Evolutionary conservation across 2,797 vertebrate genomes (phyloP), one percentile per base, ranked within the genome.

Genomic region (Sebastes baramenuke): DNA sequence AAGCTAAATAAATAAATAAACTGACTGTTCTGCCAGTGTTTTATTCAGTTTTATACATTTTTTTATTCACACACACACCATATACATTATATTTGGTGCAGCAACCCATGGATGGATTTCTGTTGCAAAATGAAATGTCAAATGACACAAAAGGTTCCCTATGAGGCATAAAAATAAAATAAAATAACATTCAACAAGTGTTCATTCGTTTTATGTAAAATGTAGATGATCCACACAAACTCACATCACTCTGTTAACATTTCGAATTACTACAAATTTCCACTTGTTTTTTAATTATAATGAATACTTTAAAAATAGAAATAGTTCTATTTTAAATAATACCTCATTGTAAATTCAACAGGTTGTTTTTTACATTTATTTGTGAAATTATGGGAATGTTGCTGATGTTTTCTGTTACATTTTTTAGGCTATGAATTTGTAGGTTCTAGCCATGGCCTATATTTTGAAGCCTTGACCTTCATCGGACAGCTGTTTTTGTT

Each of bases 401-500:
- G 8, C 2, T 27, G 14, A 18, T 13, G 22, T 65, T 56, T 65
- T 8, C 20, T 22, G 12, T 27, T 5, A 8, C 27, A 6, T 46
- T 56, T 2, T 65, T 58, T 29, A 14, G 10, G 27, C 8, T 12
- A 38, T 56, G 18, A 52, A 11, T 13, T 25, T 56, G 13, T 36
- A 46, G 29, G 29, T 58, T 7, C 0, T 14, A 42, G 38, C 5
- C 0, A 42, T 14, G 0, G 38, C 5, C 38, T 34, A 12, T 42
- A 42, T 42, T 42, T 0, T 34, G 34, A 34, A 34, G 34, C 34
- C 34, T 36, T 36, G 11, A 36, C 34, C 34, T 36, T 36, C 34
- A 36, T 36, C 11, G 0, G 34, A 34, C 34, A 59, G 13, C 16
- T 72, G 0, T 34, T 2, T 38, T 20, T 29, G 7, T 29, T 4